Evolutionary conservation across 53 echinoderm and acorn worm genomes (phyloP).

Genomic region (Holothuria scabra): DNA sequence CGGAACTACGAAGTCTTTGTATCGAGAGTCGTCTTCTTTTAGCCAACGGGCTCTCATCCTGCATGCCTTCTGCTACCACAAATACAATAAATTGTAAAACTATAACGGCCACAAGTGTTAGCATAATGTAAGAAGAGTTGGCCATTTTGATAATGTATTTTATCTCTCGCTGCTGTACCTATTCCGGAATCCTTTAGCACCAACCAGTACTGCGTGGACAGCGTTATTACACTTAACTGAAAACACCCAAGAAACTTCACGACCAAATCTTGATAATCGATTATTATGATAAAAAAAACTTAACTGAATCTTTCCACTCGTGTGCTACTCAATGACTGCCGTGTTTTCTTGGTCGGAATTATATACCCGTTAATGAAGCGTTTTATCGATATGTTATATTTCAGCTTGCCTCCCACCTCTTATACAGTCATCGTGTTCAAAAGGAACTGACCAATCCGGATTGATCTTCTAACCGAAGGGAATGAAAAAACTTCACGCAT

Average conservation of each 20-base stretch:
- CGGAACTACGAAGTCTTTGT: conserved; percentile 7
- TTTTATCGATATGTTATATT: background rate
- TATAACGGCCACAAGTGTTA: conserved; percentile 9
- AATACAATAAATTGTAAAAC: conserved; percentile 6
- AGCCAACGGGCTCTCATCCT: conserved; percentile 27
- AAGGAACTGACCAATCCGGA: no score
- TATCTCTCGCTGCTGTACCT: background rate
- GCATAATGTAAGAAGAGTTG: conserved; percentile 2
- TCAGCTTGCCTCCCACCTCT: no score
- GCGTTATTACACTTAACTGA: no score
- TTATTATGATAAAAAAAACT: background rate
- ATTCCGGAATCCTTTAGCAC: no score
- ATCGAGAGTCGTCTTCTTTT: conserved; percentile 27
- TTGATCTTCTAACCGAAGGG: no score
- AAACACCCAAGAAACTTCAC: conserved; percentile 4
- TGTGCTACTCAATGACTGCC: conserved; percentile 1
- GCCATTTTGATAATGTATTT: conserved; percentile 18
- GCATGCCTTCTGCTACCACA: conserved; percentile 11
- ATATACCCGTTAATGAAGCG: conserved; percentile 33
- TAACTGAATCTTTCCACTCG: conserved; percentile 6
- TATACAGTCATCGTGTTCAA: no score
- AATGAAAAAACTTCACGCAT: no score
- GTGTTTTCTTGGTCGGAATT: conserved; percentile 19
- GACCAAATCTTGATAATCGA: background rate
- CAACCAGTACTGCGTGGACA: no score